Evolutionary conservation across 2,888 invertebrate genomes (phyloP).

Genomic region (Thymelicus acteon): DNA sequence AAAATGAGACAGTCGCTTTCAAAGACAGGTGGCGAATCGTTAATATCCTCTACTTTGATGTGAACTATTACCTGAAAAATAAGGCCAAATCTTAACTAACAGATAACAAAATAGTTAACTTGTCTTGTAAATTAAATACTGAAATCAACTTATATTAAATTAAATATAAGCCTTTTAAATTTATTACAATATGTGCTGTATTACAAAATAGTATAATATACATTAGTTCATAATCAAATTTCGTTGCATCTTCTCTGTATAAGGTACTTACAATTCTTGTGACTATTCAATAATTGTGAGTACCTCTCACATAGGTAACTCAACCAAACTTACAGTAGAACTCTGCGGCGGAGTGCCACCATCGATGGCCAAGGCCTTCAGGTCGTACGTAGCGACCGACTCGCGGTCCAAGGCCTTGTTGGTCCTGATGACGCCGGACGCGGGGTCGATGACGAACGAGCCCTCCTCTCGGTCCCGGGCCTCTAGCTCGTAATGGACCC

Average conservation of each 20-base stretch:
- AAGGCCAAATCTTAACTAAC: background rate
- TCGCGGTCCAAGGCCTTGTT: slow-evolving; percentile 96
- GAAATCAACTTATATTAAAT: too few species aligned
- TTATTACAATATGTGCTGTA: too few species aligned
- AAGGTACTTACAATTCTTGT: too few species aligned
- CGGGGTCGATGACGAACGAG: slow-evolving; percentile 96
- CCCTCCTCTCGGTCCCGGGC: slow-evolving; percentile 92
- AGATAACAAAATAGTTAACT: background rate
- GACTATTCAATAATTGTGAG: too few species aligned
- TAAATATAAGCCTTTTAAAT: too few species aligned
- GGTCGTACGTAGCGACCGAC: slow-evolving; percentile 92
- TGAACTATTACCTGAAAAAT: slow-evolving; percentile 87
- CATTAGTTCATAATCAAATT: too few species aligned
- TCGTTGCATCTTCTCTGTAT: too few species aligned
- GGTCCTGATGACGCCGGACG: slow-evolving; percentile 96
- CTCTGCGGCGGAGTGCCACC: slow-evolving; percentile 92
- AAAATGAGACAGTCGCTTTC: slow-evolving; percentile 94
- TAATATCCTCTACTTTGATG: slow-evolving; percentile 94
- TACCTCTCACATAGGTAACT: too few species aligned
- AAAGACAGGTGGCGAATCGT: slow-evolving; percentile 96
- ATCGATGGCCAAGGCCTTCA: slow-evolving; percentile 95
- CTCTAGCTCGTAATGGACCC: slow-evolving; percentile 91
- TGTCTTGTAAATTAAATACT: too few species aligned
- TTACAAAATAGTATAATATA: too few species aligned
- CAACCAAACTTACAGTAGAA: slow-evolving; percentile 72